Evolutionary conservation across 2,113 vertebrate genomes (phyloP), one percentile per base, ranked within the genome.

Genomic region (Cephalopterus ornatus): DNA sequence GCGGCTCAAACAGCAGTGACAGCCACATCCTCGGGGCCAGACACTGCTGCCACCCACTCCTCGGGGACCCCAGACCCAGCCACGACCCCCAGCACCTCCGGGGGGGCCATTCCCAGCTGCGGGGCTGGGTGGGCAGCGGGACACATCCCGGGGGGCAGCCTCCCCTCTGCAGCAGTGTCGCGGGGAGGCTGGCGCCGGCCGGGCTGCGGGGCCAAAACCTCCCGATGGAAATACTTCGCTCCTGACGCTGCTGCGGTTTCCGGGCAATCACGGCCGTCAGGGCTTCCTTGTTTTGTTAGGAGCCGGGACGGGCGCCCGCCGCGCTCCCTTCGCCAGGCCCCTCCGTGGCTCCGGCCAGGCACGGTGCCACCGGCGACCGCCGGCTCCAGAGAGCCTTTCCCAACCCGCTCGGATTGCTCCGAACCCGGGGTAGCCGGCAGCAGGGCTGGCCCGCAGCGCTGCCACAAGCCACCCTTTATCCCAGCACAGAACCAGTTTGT

Each of bases 251-350:
- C 50, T 92, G 96, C 9, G 96, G 94, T 95, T 95, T 96, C 95
- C 89, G 55, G 47, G 76, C 61, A 49, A 71, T 91, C 80, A 23
- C 47, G 35, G 15, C 91, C 56, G 15, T 50, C 95, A 59, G 93
- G 80, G 89, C 70, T 97, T 95, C 95, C 95, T 96, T 95, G 96
- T 93, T 97, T 96, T 93, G 92, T 92, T n/a, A 92, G 86, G 42
- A 63, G 37, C 67, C 5, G 63, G 88, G 95, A 62, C 3, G 24
- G 70, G 81, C 16, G 84, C 92, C 92, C 35, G 13, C 67, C 20
- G 11, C 0, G 8, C 47, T 85, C 92, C 90, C 88, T 56, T 18
- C 0, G 5, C 88, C 49, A 0, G 86, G 91, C 80, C 89, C 81
- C 89, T 86, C 35, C 19, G 9, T 1, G 66, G 71, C 85, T 72